Evolutionary conservation across 1,140 invertebrate genomes (phyloP), one percentile per base, ranked within the genome.

Genomic region (Neotoxoptera formosana): DNA sequence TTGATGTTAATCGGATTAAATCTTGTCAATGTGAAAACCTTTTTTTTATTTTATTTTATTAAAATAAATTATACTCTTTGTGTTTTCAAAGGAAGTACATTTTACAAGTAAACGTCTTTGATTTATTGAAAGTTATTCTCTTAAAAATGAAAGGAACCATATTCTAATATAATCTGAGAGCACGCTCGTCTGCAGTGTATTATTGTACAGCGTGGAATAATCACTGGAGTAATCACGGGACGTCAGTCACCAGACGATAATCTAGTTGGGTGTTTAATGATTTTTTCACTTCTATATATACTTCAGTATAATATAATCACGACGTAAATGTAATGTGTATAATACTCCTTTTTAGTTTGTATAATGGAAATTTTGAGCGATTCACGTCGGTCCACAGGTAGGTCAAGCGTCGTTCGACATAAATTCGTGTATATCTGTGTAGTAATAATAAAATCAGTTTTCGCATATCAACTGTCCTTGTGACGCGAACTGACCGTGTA

Each of bases 41-140:
- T 83, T 36, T 83, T 83, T n/a, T n/a, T n/a, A n/a, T n/a, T n/a
- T 83, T 83, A 34, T 45, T 84, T 4, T 23, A 84, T 41, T 41
- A 84, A 84, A 84, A 84, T 45, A 84, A 84, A 84, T 84, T 84
- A 84, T 2, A 84, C 1, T 41, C 36, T 41, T 84, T 84, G 21
- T 45, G 36, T 36, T 84, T 84, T 84, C 83, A 84, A 84, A 23
- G 21, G 21, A 84, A 84, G 83, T 84, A 41, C 83, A 25, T 14
- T 84, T 84, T 41, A 41, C 83, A 41, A 84, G 23, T 84, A 41
- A 84, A 23, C 23, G 9, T 84, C 36, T 84, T 41, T 45, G 84
- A 47, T 87, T 87, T 87, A 87, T 87, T 87, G 30, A 47, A 87
- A 48, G 45, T 87, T 45, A 41, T 84, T 84, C 84, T 47, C 25